Conservation (phyloP, 2,888 invertebrate species). For the Cheilosia grossa region DNA sequence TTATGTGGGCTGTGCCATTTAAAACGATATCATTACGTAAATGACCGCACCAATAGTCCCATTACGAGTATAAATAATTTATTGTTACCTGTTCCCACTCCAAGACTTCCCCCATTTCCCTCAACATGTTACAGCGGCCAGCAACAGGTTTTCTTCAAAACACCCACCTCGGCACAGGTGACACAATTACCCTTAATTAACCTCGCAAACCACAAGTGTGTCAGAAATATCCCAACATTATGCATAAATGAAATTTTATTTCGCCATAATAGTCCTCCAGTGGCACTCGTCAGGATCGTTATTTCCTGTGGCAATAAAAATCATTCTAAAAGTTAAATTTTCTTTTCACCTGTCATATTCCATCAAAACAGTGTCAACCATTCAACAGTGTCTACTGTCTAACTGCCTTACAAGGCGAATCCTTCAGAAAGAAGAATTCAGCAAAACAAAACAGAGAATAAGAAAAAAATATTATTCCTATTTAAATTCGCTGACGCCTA, state of each 20-base stretch:
- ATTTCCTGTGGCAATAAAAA: slow-evolving; percentile 38
- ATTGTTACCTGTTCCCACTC: too few relatives aligned
- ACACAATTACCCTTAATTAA: slow-evolving; percentile 4
- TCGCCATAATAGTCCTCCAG: slow-evolving; percentile 23
- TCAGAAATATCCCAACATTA: background rate
- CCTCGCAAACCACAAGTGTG: background rate
- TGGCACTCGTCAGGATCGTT: slow-evolving; percentile 29
- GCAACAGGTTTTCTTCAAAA: background rate
- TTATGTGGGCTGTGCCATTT: too few relatives aligned
- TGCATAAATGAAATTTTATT: slow-evolving; percentile 13
- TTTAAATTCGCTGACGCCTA: slow-evolving; percentile 64
- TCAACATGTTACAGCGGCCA: background rate
- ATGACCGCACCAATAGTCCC: too few relatives aligned
- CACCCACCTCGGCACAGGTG: background rate
- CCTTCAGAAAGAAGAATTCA: slow-evolving; percentile 6
- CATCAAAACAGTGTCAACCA: slow-evolving; percentile 49
- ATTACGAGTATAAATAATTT: too few relatives aligned
- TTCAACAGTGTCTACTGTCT: slow-evolving; percentile 30
- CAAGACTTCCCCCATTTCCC: background rate
- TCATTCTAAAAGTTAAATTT: slow-evolving; percentile 4
- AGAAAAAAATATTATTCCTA: slow-evolving; percentile 9
- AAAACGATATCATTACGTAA: too few relatives aligned
- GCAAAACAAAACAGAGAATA: slow-evolving; percentile 1
- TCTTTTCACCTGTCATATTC: slow-evolving; percentile 38
- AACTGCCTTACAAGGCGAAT: background rate